Base-by-base conservation (phyloP, 2,113 vertebrate genomes). In the Otus sunia region DNA sequence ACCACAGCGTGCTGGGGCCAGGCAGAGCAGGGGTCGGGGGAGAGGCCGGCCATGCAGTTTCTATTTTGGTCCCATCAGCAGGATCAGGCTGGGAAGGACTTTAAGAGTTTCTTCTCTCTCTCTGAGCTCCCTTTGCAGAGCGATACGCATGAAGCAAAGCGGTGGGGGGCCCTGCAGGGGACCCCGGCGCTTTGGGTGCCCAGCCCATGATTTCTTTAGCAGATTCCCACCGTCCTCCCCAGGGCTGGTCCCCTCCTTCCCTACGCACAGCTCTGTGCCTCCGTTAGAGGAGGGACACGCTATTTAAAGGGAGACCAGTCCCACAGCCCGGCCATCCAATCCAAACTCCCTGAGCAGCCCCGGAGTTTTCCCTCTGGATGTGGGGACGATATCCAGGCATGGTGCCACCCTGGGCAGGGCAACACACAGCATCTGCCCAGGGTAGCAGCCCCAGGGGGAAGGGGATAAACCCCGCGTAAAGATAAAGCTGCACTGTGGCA, bases 61-160 rank as follows among this genome's bases (percentile, higher is more conserved):
- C 90, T 97, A 94, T 97, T 97, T 97, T 76, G 71, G 94, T 95
- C 81, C 5, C 67, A 55, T 39, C 53, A 79, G 41, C 68, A 89
- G 50, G 49, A 83, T 59, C 66, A 78, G 68, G 52, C 86, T 95
- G 86, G 86, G 94, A 94, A 85, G n/a, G 39, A 53, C 37, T 86
- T 39, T 45, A 29, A 50, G 34, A 66, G 15, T 64, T 94, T 72
- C 49, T 90, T 73, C 11, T 68, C 47, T 41, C 26, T 84, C 50
- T 62, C 67, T 25, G 34, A 84, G 45, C 29, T 79, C 30, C 82
- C 36, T 71, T 83, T 88, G 59, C 72, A 92, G 47, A 86, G 47
- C 2, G 2, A 75, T 37, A 66, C 0, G 12, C 64, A 58, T 0
- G 0, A 86, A 89, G 39, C 47, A 53, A 88, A 88, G 52, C 4